These are phyloP conservation scores for Horisme vitalbata DNA, from an alignment of 2,888 invertebrate genomes.

Conservation along the genomic window DNA sequence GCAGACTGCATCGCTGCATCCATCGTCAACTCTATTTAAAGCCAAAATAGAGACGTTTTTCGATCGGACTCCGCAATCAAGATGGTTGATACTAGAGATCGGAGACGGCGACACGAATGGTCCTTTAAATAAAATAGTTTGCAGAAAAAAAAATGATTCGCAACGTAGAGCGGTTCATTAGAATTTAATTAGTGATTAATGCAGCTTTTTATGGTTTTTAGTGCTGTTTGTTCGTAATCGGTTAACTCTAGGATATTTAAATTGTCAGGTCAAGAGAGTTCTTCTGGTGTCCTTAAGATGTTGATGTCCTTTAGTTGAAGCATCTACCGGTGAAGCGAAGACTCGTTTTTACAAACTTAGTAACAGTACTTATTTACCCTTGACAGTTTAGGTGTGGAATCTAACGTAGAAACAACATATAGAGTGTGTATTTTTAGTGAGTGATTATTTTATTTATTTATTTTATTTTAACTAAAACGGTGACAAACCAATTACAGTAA, in stretches of 20 bases:
- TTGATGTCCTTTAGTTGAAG: neutral
- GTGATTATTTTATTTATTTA: too few species aligned
- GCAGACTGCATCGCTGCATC: slow-evolving; percentile 38
- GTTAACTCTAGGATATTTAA: slow-evolving; percentile 23
- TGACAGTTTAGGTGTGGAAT: too few species aligned
- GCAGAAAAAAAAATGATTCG: slow-evolving; percentile 57
- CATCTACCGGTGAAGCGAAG: too few species aligned
- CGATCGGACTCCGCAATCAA: slow-evolving; percentile 30
- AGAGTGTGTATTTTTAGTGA: too few species aligned
- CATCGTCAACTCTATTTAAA: slow-evolving; percentile 38
- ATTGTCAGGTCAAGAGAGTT: slow-evolving; percentile 23
- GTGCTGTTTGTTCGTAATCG: slow-evolving; percentile 20
- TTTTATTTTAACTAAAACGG: too few species aligned
- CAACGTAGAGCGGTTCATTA: slow-evolving; percentile 38
- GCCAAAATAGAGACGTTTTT: slow-evolving; percentile 41
- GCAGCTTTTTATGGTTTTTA: slow-evolving; percentile 26
- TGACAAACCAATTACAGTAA: too few species aligned
- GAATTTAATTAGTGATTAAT: slow-evolving; percentile 44
- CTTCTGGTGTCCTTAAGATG: slow-evolving; percentile 9
- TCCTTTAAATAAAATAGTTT: slow-evolving; percentile 73
- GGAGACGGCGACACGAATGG: slow-evolving; percentile 68
- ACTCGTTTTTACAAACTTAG: too few species aligned
- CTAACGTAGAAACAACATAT: too few species aligned
- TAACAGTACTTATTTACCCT: too few species aligned
- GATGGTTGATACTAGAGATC: slow-evolving; percentile 49